Evolutionary conservation across 2,797 vertebrate species (phyloP).

Genomic region (Meda fulgida): DNA sequence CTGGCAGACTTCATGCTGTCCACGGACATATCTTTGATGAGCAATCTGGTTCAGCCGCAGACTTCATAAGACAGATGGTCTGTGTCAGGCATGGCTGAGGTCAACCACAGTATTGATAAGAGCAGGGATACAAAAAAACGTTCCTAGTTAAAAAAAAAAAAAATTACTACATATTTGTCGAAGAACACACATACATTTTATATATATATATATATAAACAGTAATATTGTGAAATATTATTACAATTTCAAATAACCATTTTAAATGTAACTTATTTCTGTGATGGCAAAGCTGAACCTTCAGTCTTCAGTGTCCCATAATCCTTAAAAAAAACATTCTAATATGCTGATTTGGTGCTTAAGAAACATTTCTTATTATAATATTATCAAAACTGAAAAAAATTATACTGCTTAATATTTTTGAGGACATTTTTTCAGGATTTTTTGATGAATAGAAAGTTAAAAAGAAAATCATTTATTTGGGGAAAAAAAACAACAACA

Average conservation of each 20-base stretch:
- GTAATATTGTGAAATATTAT: too few species aligned
- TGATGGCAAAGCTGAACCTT: neutral
- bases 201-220: too few species aligned
- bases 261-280: too few species aligned
- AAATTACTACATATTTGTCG: neutral
- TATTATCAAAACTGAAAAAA: neutral
- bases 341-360: neutral
- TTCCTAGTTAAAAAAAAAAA: neutral
- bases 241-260: too few species aligned
- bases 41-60: constrained; percentile 29
- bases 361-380: neutral
- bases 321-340: neutral
- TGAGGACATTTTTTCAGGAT: neutral
- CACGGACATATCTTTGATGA: constrained; percentile 38
- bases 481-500: neutral
- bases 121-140: neutral
- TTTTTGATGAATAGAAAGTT: neutral
- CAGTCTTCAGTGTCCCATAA: neutral
- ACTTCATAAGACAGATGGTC: constrained; percentile 42
- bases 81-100: constrained; percentile 19
- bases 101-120: constrained; percentile 21
- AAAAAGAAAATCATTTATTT: neutral
- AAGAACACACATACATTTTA: too few species aligned
- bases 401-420: neutral
- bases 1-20: constrained; percentile 37